These are phyloP conservation scores for Lithophane leautieri DNA, from an alignment of 2,888 invertebrate species.

Conservation along the genomic window DNA sequence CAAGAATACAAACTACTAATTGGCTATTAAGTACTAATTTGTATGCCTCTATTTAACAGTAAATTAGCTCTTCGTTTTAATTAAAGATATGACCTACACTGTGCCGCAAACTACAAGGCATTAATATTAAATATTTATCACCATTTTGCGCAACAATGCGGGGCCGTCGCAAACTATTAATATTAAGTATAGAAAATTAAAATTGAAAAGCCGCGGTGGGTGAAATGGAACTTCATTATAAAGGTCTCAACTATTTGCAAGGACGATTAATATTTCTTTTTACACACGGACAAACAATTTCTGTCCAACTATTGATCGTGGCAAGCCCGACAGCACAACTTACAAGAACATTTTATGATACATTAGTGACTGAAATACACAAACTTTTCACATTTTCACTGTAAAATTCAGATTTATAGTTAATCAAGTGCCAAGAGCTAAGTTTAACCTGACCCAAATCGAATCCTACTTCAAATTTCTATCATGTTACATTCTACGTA, in stretches of 20 bases:
- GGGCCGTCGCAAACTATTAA: constrained; percentile 56
- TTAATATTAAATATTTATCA: constrained; percentile 46
- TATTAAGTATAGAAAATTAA: constrained; percentile 73
- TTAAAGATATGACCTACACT: constrained; percentile 27
- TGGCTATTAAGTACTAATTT: neutral
- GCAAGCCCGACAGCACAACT: neutral
- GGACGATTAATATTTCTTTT: constrained; percentile 80
- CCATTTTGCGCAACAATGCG: constrained; percentile 49
- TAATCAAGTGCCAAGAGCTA: neutral
- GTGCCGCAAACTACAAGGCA: constrained; percentile 25
- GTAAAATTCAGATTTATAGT: neutral
- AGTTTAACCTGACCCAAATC: neutral
- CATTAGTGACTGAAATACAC: neutral
- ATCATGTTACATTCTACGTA: constrained; percentile 5
- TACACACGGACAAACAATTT: constrained; percentile 68
- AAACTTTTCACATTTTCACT: neutral
- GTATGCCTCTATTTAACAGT: constrained; percentile 2
- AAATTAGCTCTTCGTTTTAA: constrained; percentile 9
- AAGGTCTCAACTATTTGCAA: constrained; percentile 83
- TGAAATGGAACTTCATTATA: constrained; percentile 83
- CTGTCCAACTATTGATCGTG: neutral
- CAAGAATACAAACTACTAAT: neutral
- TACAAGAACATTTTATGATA: neutral
- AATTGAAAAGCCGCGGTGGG: constrained; percentile 75
- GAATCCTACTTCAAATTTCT: constrained; percentile 3